These are phyloP conservation scores for Drepana falcataria DNA, from an alignment of 2,888 invertebrate genomes.

Conservation along the genomic window DNA sequence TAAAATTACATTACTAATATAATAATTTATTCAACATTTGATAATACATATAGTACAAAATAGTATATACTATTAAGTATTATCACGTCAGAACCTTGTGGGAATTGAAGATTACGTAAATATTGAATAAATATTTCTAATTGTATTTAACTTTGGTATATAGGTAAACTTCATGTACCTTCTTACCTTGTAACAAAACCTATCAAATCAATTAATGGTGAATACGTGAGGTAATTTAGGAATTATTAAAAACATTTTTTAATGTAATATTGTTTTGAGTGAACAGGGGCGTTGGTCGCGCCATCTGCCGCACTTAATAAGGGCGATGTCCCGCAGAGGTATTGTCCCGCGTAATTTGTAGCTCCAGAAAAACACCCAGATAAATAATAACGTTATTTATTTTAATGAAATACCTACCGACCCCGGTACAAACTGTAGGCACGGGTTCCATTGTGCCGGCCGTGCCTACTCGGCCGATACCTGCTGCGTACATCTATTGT, in stretches of 20 bases:
- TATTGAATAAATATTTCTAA: no score
- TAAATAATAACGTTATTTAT: conserved; percentile 73
- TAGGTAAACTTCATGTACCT: no score
- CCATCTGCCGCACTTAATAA: conserved; percentile 69
- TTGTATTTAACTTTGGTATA: no score
- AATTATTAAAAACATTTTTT: conserved; percentile 35
- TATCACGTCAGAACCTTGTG: no score
- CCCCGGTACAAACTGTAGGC: conserved; percentile 27
- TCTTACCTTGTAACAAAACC: neutral
- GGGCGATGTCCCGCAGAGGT: conserved; percentile 62
- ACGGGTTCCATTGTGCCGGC: conserved; percentile 20
- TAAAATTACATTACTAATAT: no score
- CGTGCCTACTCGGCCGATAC: conserved; percentile 27
- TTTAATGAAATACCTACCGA: conserved; percentile 58
- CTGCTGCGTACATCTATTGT: conserved; percentile 28
- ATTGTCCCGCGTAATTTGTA: conserved; percentile 75
- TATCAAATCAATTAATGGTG: neutral
- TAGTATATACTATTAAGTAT: no score
- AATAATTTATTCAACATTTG: no score
- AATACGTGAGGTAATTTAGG: conserved; percentile 14
- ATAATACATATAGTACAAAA: no score
- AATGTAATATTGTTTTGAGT: conserved; percentile 43
- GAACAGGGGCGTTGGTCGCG: conserved; percentile 34
- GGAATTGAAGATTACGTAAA: no score
- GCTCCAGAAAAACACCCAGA: conserved; percentile 63